Evolutionary conservation across 2,797 vertebrate genomes (phyloP).

Genomic region (Tympanoctomys barrerae): DNA sequence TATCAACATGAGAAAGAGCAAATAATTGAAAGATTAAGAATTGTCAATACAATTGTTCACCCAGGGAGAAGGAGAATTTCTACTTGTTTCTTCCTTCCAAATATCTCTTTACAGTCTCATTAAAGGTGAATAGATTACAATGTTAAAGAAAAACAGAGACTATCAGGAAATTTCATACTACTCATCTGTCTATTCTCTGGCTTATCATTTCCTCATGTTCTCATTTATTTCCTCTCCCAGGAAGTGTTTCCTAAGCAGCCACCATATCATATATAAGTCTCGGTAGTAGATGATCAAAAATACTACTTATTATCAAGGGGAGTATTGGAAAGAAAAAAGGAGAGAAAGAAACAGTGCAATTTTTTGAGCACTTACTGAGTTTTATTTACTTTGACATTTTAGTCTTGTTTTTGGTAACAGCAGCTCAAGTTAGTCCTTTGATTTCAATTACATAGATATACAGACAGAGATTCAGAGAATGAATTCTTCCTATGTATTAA

Average conservation of each 20-base stretch:
- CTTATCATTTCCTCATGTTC: constrained; percentile 15
- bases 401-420: background rate
- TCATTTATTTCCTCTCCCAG: background rate
- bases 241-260: constrained; percentile 1
- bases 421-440: background rate
- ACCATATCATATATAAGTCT: background rate
- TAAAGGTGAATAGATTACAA: background rate
- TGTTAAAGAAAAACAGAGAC: background rate
- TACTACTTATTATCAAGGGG: background rate
- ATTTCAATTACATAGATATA: background rate
- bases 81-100: background rate
- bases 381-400: background rate
- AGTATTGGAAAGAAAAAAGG: background rate
- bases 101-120: background rate
- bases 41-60: background rate
- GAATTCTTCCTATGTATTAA: background rate
- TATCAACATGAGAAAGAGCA: background rate
- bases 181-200: background rate
- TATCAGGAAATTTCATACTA: background rate
- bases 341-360: background rate
- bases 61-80: background rate
- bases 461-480: background rate
- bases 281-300: background rate
- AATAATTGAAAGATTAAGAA: constrained; percentile 7
- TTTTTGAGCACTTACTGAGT: background rate